Evolutionary conservation across 1,140 invertebrate genomes (phyloP).

Genomic region (Tetramorium alpestre): DNA sequence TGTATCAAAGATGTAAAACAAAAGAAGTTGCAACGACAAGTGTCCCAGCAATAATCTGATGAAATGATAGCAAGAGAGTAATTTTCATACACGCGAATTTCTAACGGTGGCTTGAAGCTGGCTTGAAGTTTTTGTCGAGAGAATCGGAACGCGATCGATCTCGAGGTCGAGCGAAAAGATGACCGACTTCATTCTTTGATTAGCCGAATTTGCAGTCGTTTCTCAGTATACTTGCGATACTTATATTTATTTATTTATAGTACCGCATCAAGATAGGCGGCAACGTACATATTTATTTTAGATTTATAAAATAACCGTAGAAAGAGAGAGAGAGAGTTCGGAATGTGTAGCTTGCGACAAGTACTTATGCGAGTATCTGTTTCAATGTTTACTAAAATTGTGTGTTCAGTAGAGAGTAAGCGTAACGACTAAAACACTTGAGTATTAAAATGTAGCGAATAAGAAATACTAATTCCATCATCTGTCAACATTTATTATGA

Average conservation of each 20-base stretch:
- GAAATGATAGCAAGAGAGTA: constrained; percentile 26
- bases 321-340: not conserved
- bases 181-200: not conserved
- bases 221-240: constrained; percentile 15
- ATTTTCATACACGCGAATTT: constrained; percentile 61
- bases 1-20: not conserved
- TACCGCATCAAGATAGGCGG: not conserved
- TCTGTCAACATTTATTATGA: constrained; percentile 38
- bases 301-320: constrained; percentile 15
- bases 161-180: not conserved
- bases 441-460: constrained; percentile 20
- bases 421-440: constrained; percentile 22
- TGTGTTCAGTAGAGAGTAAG: constrained; percentile 50
- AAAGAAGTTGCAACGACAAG: constrained; percentile 22
- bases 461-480: constrained; percentile 29
- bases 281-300: constrained; percentile 57
- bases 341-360: constrained; percentile 40
- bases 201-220: constrained; percentile 42
- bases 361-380: constrained; percentile 34
- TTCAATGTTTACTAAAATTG: constrained; percentile 2
- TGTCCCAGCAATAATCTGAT: not conserved
- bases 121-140: not conserved
- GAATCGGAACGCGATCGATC: constrained; percentile 23
- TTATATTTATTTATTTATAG: constrained; percentile 48
- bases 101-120: constrained; percentile 58